These are phyloP conservation scores for Grus americana DNA, from an alignment of 2,113 vertebrate species.

Conservation along the genomic window DNA sequence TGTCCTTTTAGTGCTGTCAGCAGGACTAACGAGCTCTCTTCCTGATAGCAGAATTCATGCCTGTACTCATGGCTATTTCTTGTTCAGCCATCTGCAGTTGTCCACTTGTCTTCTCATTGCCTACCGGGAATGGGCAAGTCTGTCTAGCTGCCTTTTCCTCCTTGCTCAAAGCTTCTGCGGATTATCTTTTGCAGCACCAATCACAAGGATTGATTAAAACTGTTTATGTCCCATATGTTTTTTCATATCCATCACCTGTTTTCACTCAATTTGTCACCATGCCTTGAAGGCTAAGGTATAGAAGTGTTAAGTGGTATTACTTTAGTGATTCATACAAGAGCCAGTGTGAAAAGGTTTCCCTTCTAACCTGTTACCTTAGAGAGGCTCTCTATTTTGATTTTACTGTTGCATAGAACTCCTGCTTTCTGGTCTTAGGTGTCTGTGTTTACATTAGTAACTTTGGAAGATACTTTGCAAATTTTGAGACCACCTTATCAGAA, in stretches of 20 bases:
- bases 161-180: background rate
- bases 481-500: background rate
- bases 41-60: background rate
- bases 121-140: background rate
- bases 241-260: background rate
- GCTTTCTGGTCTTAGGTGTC: background rate
- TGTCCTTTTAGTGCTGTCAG: background rate
- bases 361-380: background rate
- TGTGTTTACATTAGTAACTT: background rate
- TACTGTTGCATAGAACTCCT: background rate
- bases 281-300: background rate
- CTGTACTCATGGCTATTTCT: background rate
- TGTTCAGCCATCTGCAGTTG: background rate
- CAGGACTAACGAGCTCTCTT: background rate
- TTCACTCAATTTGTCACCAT: background rate
- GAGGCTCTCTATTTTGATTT: background rate
- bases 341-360: background rate
- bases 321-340: background rate
- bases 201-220: background rate
- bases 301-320: background rate
- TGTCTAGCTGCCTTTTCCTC: background rate
- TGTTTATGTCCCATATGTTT: rapidly evolving
- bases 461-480: background rate
- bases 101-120: background rate
- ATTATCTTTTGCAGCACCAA: background rate